phyloP scores from a whole-genome alignment of 2,797 vertebrate species.

The Tokudaia muenninki region DNA sequence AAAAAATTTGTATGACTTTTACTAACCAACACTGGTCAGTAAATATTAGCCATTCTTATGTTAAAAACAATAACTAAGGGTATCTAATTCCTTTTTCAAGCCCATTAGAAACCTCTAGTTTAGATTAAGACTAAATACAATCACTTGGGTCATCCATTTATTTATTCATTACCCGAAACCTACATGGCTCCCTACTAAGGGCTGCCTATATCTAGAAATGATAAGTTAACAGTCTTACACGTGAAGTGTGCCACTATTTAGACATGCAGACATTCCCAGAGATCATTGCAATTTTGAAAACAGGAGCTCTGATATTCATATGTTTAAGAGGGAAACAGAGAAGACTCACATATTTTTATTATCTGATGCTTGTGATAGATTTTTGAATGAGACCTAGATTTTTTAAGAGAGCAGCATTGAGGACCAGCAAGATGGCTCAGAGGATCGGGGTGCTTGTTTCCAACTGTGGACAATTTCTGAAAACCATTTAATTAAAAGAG shows the following conservation, averaged over 20 bases:
- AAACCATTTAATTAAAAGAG: background rate
- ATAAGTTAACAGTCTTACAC: background rate
- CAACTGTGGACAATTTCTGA: background rate
- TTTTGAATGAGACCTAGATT: background rate
- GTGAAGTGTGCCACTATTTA: background rate
- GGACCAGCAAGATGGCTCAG: background rate
- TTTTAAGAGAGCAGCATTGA: background rate
- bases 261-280: background rate
- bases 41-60: background rate
- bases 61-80: background rate
- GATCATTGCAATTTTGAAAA: background rate
- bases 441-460: background rate
- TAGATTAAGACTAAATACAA: background rate
- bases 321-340: background rate
- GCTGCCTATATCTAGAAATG: background rate
- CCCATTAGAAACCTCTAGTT: background rate
- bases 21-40: background rate
- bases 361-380: background rate
- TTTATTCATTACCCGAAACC: constrained; percentile 14
- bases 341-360: background rate
- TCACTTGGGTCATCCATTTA: background rate
- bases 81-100: background rate
- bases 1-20: background rate
- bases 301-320: background rate
- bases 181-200: background rate